Evolutionary conservation across 2,113 vertebrate genomes (phyloP), one percentile per base, ranked within the genome.

Genomic region (Rousettus leschenaultii): DNA sequence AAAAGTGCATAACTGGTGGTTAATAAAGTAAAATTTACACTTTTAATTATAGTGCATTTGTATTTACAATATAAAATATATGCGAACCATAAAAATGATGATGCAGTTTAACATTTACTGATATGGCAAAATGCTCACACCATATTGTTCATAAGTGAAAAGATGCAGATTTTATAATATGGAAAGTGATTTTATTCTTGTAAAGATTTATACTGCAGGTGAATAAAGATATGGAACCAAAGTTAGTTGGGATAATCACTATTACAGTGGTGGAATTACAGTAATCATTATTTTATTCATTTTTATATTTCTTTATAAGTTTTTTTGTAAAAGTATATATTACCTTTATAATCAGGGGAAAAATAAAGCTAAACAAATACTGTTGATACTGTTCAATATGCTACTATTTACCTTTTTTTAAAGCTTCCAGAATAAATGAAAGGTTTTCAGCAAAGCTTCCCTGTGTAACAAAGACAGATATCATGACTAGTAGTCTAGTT

Each of bases 401-500:
- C n/a, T 53, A 70, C 77, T 53, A 79, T 59, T 97, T 92, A 99
- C 99, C 99, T 99, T 98, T 99, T 98, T 99, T 99, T 79, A 99
- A 98, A 2, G 99, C 99, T 97, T 99, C 99, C 57, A 99, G 98
- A 30, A 99, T 99, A 97, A 99, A 99, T 0, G 97, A 97, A 87
- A 99, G 98, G 86, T 99, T 99, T 98, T 99, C 99, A 55, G 99
- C 99, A 99, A 99, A 99, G 78, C 99, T 99, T 74, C 99, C 99
- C 99, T 99, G 77, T 71, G 95, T 96, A 26, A 91, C 5, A 95
- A 77, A 94, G 77, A 93, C 24, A 90, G 28, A 77, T 4, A 84
- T 15, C 19, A 89, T 78, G 55, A 93, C 14, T 70, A 68, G 4
- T 63, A 24, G 13, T 86, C 92, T 30, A 92, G 21, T 9, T 8